Conservation (phyloP, 2,113 vertebrate species). For the Oreochromis spilurus region DNA sequence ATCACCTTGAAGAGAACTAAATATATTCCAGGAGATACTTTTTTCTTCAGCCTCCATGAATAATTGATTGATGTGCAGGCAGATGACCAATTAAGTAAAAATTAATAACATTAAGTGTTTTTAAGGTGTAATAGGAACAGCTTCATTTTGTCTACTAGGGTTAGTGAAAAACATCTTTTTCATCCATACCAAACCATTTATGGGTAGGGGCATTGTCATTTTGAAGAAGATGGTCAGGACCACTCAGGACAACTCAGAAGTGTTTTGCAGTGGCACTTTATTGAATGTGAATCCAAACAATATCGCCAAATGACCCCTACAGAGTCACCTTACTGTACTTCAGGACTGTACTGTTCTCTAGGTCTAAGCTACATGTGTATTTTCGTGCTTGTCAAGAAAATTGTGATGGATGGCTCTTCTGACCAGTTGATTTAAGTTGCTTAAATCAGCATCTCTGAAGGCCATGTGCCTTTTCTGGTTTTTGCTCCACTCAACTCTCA, state of each 20-base stretch:
- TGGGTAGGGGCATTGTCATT: fast-evolving
- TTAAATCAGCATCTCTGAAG: not conserved
- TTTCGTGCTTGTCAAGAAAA: not conserved
- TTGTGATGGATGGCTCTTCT: not conserved
- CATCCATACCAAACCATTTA: not conserved
- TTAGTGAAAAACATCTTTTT: not conserved
- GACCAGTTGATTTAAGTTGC: not conserved
- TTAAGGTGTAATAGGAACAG: fast-evolving
- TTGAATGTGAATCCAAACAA: not conserved
- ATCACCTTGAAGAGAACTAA: not conserved
- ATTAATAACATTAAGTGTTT: not conserved
- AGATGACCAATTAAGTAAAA: not conserved
- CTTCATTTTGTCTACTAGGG: not conserved
- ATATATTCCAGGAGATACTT: not conserved
- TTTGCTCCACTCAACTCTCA: not conserved
- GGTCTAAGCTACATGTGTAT: not conserved
- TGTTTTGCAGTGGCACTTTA: not conserved
- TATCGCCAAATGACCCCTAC: not conserved
- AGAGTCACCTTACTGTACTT: not conserved
- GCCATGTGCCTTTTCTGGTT: not conserved
- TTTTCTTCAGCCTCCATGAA: not conserved
- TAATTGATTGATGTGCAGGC: not conserved
- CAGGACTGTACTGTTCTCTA: not conserved
- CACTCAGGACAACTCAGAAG: fast-evolving
- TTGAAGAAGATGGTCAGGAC: not conserved